Evolutionary conservation across 1,140 invertebrate genomes (phyloP), one percentile per base, ranked within the genome.

Genomic region (Calephelis nemesis): DNA sequence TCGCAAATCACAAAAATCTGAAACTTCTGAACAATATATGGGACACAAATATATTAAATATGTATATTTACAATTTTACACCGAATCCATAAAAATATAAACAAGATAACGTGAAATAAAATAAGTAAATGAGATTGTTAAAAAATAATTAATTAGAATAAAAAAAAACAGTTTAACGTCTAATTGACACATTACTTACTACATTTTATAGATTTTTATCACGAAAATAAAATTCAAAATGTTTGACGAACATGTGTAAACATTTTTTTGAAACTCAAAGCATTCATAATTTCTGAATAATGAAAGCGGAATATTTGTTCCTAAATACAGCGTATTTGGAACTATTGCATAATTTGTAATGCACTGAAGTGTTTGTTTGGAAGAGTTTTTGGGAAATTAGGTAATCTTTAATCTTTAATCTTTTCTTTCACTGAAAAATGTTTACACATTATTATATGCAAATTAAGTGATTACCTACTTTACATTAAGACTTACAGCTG

Each of bases 41-140:
- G 52, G 52, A 30, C 19, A 54, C 19, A 54, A 54, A 54, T 19
- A 54, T 54, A 54, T 45, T 45, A 6, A 45, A 30, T 7, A 54
- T 19, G 19, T 19, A 54, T 54, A 54, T 54, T 54, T 54, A 54
- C 50, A 54, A 54, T 15, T 54, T 54, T 19, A 54, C 50, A 54
- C 9, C 13, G 30, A 54, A 54, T 19, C 15, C 19, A 54, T 19
- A 5, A 52, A 54, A 54, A 54, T 54, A 54, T 54, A 54, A 13
- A 19, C 13, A 54, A 19, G 15, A 54, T 13, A 54, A 54, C 15
- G 15, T 0, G 30, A 54, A 54, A 54, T 54, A 54, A 54, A 13
- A 13, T 50, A 50, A 54, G 50, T 19, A 54, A 54, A 54, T 54
- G 50, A 54, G 50, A 54, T 54, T 54, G 50, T 19, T 54, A 10